These are phyloP conservation scores for Andrena chrysosceles DNA, from an alignment of 2,888 invertebrate species.

Conservation along the genomic window DNA sequence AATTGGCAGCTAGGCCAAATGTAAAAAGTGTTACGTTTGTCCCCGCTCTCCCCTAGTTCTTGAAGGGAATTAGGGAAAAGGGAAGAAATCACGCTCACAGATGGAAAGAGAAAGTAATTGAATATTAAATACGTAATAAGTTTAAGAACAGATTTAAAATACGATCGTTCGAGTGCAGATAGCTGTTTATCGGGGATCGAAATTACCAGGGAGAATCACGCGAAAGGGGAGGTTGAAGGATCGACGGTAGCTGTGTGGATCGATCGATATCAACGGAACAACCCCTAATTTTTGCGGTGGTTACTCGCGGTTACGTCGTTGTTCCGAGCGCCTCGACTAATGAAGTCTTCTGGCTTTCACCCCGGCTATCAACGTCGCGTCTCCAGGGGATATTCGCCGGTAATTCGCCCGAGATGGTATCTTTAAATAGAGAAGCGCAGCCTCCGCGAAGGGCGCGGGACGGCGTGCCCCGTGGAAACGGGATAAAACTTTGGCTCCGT, in stretches of 20 bases:
- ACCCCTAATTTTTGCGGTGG: conserved; percentile 62
- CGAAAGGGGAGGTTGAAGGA: conserved; percentile 2
- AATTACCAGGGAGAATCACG: background rate
- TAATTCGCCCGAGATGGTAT: conserved; percentile 68
- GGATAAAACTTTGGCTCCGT: conserved; percentile 15
- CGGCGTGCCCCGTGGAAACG: conserved; percentile 27
- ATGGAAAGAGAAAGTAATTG: background rate
- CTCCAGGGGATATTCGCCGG: conserved; percentile 60
- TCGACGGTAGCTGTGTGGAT: conserved; percentile 30
- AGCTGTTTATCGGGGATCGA: conserved; percentile 1
- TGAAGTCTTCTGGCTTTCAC: conserved; percentile 64
- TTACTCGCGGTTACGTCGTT: conserved; percentile 54
- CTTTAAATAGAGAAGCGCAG: conserved; percentile 65
- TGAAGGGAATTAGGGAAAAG: no score
- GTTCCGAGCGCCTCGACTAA: conserved; percentile 57
- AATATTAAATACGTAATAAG: background rate
- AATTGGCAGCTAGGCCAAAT: no score
- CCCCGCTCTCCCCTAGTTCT: no score
- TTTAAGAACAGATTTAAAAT: background rate
- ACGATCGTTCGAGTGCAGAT: no score
- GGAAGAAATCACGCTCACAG: no score
- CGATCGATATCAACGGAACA: conserved; percentile 52
- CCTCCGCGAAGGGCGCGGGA: conserved; percentile 25
- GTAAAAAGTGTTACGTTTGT: no score
- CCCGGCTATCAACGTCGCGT: conserved; percentile 57